A percentile compares a stretch with the other conserved stretches of the same genome.
Conservation (phyloP, 2,888 invertebrate genomes). For the Allacma fusca region DNA sequence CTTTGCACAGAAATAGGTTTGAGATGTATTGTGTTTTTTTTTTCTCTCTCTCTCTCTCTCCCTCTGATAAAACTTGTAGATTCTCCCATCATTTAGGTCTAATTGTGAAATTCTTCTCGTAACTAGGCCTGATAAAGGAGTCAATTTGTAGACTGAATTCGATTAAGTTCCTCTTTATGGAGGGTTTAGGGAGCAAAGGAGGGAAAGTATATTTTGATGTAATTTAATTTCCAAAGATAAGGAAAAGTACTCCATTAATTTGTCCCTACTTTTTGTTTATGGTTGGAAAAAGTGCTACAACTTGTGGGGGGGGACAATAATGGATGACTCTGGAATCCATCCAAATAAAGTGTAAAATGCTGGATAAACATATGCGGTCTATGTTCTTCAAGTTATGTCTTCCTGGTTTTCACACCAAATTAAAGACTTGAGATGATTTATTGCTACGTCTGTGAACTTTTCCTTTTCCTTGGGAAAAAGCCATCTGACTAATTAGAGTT, state of each 20-base stretch:
- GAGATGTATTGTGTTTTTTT: too few species aligned
- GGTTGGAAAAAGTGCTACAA: not conserved
- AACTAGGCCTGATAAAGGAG: too few species aligned
- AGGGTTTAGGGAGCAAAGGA: too few species aligned
- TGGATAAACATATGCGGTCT: slow-evolving; percentile 5
- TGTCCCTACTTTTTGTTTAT: not conserved
- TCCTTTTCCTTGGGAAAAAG: too few species aligned
- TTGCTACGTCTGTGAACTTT: not conserved
- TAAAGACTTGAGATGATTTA: not conserved
- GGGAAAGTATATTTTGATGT: not conserved
- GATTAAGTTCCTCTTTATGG: too few species aligned
- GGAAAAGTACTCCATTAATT: slow-evolving; percentile 8
- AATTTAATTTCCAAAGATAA: not conserved
- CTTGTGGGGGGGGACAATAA: not conserved
- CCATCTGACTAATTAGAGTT: too few species aligned
- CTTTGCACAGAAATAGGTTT: too few species aligned
- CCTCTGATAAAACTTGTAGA: too few species aligned
- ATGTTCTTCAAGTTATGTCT: not conserved
- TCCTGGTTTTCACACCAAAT: not conserved
- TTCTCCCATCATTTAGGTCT: too few species aligned
- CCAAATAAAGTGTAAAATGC: slow-evolving; percentile 14
- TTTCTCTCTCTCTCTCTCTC: too few species aligned
- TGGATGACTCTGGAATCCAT: not conserved
- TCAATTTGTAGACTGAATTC: too few species aligned
- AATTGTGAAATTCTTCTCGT: too few species aligned